Evolutionary conservation across 2,888 invertebrate genomes (phyloP).

Genomic region (Nasonovia ribisnigri): DNA sequence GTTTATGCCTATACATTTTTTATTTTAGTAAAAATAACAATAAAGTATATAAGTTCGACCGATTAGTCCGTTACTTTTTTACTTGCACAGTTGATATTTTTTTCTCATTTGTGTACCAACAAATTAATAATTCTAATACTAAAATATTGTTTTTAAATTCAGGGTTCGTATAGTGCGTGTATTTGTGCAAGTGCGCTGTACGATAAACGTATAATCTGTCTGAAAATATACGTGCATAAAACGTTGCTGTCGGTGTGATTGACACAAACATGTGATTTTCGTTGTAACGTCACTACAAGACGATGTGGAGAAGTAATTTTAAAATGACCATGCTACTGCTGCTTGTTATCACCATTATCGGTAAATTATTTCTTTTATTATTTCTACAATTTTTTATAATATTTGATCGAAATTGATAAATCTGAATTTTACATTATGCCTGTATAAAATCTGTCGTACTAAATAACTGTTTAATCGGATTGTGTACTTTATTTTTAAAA

Average conservation of each 20-base stretch:
- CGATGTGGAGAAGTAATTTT: constrained; percentile 26
- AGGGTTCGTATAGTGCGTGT: not conserved
- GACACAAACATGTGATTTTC: constrained; percentile 57
- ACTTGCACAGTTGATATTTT: not conserved
- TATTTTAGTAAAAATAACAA: not conserved
- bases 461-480: not conserved
- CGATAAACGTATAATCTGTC: not conserved
- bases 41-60: not conserved
- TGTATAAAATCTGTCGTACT: not conserved
- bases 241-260: constrained; percentile 28
- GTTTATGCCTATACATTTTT: not conserved
- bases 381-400: not conserved
- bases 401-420: not conserved
- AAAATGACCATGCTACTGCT: constrained; percentile 16
- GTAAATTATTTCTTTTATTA: not conserved
- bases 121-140: not conserved
- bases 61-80: not conserved
- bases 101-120: not conserved
- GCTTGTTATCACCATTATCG: constrained; percentile 25
- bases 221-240: not conserved
- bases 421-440: not conserved
- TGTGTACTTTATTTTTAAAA: not conserved
- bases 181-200: not conserved
- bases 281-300: constrained; percentile 1
- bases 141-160: not conserved